Conservation (phyloP, 2,888 invertebrate genomes). For the Tachina grossa region DNA sequence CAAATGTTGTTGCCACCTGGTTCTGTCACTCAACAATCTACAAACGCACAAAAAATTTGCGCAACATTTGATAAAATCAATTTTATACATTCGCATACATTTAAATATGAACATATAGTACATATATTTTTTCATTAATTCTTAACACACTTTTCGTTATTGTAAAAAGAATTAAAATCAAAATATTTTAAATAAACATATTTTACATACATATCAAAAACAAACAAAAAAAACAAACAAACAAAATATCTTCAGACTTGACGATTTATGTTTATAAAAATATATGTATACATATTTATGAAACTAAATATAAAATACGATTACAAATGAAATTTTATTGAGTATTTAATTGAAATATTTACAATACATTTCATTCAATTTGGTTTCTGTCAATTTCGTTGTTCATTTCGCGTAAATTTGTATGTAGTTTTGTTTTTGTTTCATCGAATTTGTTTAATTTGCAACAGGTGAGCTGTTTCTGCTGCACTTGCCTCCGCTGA, state of each 20-base stretch:
- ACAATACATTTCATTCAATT: constrained; percentile 62
- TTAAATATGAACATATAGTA: no score
- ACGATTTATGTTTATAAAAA: constrained; percentile 25
- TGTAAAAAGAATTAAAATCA: constrained; percentile 7
- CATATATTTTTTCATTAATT: not conserved
- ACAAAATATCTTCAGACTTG: constrained; percentile 2
- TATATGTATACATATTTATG: not conserved
- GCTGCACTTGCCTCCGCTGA: constrained; percentile 14
- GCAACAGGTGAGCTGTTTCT: constrained; percentile 62
- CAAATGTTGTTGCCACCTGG: constrained; percentile 41
- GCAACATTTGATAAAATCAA: constrained; percentile 9
- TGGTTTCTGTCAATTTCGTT: constrained; percentile 53
- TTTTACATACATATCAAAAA: not conserved
- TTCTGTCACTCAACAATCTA: constrained; percentile 58
- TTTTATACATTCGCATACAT: not conserved
- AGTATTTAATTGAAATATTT: constrained; percentile 65
- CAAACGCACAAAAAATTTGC: constrained; percentile 38
- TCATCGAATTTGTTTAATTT: constrained; percentile 58
- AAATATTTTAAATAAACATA: constrained; percentile 18
- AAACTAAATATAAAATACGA: constrained; percentile 3
- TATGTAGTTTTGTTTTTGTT: constrained; percentile 10
- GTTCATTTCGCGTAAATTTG: constrained; percentile 45
- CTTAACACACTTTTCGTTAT: constrained; percentile 7
- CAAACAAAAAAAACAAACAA: not conserved
- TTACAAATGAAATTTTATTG: constrained; percentile 40